A percentile compares a stretch with the other conserved stretches of the same genome.
Conservation (phyloP, 2,113 vertebrate species). For the Urocynchramus pylzowi region DNA sequence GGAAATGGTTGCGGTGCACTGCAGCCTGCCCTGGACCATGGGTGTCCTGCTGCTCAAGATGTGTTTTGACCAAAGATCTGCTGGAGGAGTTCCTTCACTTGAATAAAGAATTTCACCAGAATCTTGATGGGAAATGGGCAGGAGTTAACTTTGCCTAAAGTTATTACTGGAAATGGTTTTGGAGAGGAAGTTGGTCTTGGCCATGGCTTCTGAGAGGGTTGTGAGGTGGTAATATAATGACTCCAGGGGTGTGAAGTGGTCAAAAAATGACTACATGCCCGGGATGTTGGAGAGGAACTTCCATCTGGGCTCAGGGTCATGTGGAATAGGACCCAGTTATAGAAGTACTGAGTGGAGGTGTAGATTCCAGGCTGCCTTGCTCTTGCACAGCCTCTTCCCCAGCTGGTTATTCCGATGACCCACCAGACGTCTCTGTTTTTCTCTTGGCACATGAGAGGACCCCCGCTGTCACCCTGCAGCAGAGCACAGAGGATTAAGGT, state of each 20-base stretch:
- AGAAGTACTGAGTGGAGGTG: not conserved
- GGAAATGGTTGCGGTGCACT: accelerated
- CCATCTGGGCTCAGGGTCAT: not conserved
- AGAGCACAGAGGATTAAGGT: not conserved
- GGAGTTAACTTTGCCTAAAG: not conserved
- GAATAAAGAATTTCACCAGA: not conserved
- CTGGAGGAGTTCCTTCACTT: not conserved
- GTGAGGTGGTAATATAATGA: not conserved
- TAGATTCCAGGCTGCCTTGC: not conserved
- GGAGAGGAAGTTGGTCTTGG: accelerated
- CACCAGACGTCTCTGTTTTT: not conserved
- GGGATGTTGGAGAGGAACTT: not conserved
- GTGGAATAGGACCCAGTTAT: not conserved
- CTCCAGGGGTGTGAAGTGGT: not conserved
- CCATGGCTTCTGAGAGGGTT: not conserved
- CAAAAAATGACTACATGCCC: not conserved
- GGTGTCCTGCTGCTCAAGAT: not conserved
- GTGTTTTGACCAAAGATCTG: not conserved
- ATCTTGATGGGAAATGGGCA: not conserved
- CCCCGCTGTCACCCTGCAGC: not conserved
- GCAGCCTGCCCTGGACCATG: accelerated
- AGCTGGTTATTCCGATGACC: not conserved
- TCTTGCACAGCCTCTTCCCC: not conserved
- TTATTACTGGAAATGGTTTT: not conserved
- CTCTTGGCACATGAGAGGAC: not conserved